phyloP scores from a whole-genome alignment of 2,888 invertebrate species.

The Prosapia bicincta region DNA sequence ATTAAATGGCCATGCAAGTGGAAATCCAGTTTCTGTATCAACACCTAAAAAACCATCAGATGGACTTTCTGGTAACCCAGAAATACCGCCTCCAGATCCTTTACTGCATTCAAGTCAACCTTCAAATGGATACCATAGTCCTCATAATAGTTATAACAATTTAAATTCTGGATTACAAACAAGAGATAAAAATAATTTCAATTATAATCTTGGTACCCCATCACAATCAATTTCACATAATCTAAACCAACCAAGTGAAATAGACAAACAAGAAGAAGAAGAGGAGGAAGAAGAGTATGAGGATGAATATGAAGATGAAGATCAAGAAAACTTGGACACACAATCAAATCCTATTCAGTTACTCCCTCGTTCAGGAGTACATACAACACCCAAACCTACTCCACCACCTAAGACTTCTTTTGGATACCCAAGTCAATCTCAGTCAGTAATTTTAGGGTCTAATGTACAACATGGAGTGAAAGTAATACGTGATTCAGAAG shows the following conservation, averaged over 20 bases:
- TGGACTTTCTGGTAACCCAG: background rate
- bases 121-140: background rate
- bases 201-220: slow-evolving; percentile 9
- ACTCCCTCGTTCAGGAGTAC: slow-evolving; percentile 17
- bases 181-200: slow-evolving; percentile 19
- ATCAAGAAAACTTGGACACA: slow-evolving; percentile 32
- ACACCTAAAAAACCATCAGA: slow-evolving; percentile 26
- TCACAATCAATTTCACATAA: background rate
- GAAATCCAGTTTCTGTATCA: slow-evolving; percentile 47
- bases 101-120: slow-evolving; percentile 8
- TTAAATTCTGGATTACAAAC: slow-evolving; percentile 14
- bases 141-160: slow-evolving; percentile 5
- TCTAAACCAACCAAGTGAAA: background rate
- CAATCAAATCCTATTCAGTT: slow-evolving; percentile 17
- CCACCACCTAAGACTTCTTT: slow-evolving; percentile 40
- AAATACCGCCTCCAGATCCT: slow-evolving; percentile 15
- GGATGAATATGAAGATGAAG: slow-evolving; percentile 54
- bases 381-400: slow-evolving; percentile 33
- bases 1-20: slow-evolving; percentile 43
- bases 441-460: slow-evolving; percentile 59
- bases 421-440: slow-evolving; percentile 52
- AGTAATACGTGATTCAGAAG: slow-evolving; percentile 57
- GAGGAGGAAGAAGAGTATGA: slow-evolving; percentile 58
- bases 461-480: slow-evolving; percentile 57
- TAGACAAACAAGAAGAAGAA: slow-evolving; percentile 49